Conservation (phyloP, 2,113 vertebrate genomes). For the Taurulus bubalis region DNA sequence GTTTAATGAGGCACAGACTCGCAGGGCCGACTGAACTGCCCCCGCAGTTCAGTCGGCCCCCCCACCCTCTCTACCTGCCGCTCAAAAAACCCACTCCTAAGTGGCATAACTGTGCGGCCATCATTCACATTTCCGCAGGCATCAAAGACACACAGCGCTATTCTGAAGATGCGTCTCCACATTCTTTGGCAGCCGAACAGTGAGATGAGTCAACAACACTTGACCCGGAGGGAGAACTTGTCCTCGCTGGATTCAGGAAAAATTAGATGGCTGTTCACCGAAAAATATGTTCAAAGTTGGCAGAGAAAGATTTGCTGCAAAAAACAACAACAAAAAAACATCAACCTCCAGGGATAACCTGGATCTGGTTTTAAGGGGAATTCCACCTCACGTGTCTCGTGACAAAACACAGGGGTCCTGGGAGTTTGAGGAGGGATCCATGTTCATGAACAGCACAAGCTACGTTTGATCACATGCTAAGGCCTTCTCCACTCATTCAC, state of each 20-base stretch:
- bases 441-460: neutral
- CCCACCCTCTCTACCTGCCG: no score
- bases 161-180: slow-evolving; percentile 17
- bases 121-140: slow-evolving; percentile 22
- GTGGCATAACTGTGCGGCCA: slow-evolving; percentile 13
- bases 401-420: slow-evolving; percentile 7
- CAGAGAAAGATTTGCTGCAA: slow-evolving; percentile 6
- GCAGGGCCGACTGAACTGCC: slow-evolving; percentile 49
- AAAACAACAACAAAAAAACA: neutral
- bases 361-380: slow-evolving; percentile 24
- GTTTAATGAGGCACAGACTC: slow-evolving; percentile 75
- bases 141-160: slow-evolving; percentile 23
- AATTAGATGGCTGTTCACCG: neutral
- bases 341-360: neutral
- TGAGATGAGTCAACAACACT: slow-evolving; percentile 9
- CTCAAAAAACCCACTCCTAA: no score
- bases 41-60: slow-evolving; percentile 24
- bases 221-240: neutral
- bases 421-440: neutral
- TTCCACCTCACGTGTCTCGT: slow-evolving; percentile 14
- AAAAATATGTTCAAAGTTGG: slow-evolving; percentile 10
- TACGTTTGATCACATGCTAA: neutral
- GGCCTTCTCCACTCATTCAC: neutral
- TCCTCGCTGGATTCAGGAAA: slow-evolving; percentile 1
- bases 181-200: slow-evolving; percentile 25